Conservation (phyloP, 1,140 invertebrate species). For the Ceratosolen solmsi region DNA sequence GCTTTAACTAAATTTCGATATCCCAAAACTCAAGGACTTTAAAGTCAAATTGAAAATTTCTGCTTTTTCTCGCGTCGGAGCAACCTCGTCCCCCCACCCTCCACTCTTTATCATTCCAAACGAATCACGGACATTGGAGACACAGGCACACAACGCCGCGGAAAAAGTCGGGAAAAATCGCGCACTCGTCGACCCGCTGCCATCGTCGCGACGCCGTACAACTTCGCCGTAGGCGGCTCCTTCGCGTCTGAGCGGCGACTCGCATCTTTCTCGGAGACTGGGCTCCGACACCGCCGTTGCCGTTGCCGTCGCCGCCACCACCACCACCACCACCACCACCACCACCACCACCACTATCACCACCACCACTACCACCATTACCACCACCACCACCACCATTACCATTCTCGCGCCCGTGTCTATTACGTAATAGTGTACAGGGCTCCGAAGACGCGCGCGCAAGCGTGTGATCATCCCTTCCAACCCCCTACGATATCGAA, state of each 20-base stretch:
- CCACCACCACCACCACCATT: no score
- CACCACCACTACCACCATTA: no score
- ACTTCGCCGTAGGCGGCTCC: neutral
- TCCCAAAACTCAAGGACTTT: neutral
- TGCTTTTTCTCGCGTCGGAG: neutral
- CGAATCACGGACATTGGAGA: neutral
- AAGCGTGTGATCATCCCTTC: no score
- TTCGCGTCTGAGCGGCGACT: constrained; percentile 9
- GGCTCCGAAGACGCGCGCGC: no score
- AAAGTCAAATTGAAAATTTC: neutral
- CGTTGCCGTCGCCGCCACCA: neutral
- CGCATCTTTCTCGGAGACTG: constrained; percentile 7
- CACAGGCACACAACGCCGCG: neutral
- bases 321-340: no score
- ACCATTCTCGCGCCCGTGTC: no score
- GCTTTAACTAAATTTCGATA: neutral
- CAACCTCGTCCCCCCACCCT: no score
- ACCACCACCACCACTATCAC: no score
- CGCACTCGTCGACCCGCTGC: no score
- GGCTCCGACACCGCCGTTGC: neutral
- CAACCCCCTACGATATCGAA: neutral
- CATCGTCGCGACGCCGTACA: neutral
- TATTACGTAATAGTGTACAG: no score
- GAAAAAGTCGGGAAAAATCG: neutral
- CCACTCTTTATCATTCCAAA: neutral